Evolutionary conservation across 2,888 invertebrate genomes (phyloP).

Genomic region (Torymus texanus): DNA sequence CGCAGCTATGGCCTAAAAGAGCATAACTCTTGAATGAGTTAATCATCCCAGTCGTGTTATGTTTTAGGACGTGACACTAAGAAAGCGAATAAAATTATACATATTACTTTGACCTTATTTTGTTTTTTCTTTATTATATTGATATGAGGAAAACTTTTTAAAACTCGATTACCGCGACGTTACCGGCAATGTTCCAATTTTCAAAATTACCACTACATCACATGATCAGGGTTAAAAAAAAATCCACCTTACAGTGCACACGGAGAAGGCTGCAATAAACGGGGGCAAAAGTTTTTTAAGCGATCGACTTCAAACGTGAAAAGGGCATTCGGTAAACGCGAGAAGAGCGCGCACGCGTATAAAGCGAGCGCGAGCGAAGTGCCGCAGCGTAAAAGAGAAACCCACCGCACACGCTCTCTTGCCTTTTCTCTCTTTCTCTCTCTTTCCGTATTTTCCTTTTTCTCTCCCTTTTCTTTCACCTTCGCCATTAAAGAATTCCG

Average conservation of each 20-base stretch:
- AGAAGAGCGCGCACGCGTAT: conserved; percentile 7
- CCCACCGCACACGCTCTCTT: background rate
- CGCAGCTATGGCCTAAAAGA: no score
- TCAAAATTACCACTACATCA: no score
- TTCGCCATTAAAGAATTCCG: conserved; percentile 42
- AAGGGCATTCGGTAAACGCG: conserved; percentile 25
- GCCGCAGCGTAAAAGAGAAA: conserved; percentile 12
- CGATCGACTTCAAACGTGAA: conserved; percentile 37
- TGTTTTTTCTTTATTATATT: no score
- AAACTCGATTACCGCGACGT: no score
- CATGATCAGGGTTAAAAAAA: no score
- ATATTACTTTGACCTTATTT: no score
- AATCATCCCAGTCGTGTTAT: no score
- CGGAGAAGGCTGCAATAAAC: background rate
- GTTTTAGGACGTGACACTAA: no score
- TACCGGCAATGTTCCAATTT: no score
- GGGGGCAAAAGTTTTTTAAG: conserved; percentile 29
- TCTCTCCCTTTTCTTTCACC: background rate
- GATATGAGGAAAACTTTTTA: no score
- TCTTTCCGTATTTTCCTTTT: background rate
- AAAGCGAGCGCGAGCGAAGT: background rate
- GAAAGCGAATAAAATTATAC: no score
- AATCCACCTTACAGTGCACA: background rate
- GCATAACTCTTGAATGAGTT: no score
- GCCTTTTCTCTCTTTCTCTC: background rate